These are phyloP conservation scores for human (Homo sapiens) DNA, from an alignment of 2,113 vertebrate genomes.

Conservation along the genomic window GRCh38 chr6:41249001-41249500, in stretches of 20 bases:
- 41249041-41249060: neutral
- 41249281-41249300: neutral
- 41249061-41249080: neutral
- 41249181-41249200: neutral
- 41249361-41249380: constrained; percentile 39
- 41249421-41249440: fast-evolving
- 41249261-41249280: neutral
- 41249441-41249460: fast-evolving
- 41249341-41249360: fast-evolving
- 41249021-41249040: neutral
- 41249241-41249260: neutral
- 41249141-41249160: fast-evolving
- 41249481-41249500: fast-evolving
- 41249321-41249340: constrained; percentile 60
- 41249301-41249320: neutral
- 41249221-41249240: fast-evolving
- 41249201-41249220: neutral
- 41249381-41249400: constrained; percentile 58
- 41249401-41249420: neutral
- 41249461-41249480: fast-evolving
- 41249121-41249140: neutral
- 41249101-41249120: no score
- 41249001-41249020: neutral
- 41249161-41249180: no score
- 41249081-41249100: neutral